Evolutionary conservation across 2,797 vertebrate genomes (phyloP), one percentile per base, ranked within the genome.

Genomic region (Melanogrammus aeglefinus): DNA sequence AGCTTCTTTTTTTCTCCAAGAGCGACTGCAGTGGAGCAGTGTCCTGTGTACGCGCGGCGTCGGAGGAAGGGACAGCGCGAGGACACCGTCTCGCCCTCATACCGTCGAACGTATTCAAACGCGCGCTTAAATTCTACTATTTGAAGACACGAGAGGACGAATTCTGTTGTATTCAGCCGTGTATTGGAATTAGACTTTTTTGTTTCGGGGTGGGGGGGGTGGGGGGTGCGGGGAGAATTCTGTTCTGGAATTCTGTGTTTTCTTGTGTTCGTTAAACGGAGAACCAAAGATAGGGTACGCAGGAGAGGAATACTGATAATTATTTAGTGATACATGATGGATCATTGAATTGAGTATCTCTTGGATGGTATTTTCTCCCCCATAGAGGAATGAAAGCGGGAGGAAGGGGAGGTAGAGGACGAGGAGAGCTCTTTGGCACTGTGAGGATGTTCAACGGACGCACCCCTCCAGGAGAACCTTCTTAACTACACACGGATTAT

Each of bases 371-470:
- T 89, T 84, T 76, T 86, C 81, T 73, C 33, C 57, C 78, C 72
- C 80, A 82, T 90, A 87, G 83, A 85, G 89, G 87, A 87, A 89
- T 92, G 91, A 91, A 76, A 83, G 82, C 80, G 79, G 33, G 18
- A 41, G 33, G n/a, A 57, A 27, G 77, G 35, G 72, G 66, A 39
- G 75, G 27, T 31, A 73, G 79, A 41, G 6, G 9, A 35, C 21
- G 33, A 14, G 51, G 27, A 75, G 33, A 14, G 88, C 78, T 80
- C 80, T 83, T 80, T 88, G 84, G 83, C 80, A 85, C 84, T 83
- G 86, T 84, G 82, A 91, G 85, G 87, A 90, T 89, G 84, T 84
- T 86, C 86, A 90, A 76, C 88, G 88, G 91, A 91, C 91, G 88
- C 91, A 92, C 86, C 91, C 90, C 84, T 85, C 73, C 76, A 83